Base-by-base conservation (phyloP, 1,140 invertebrate genomes). In the Sycobia sp. region DNA sequence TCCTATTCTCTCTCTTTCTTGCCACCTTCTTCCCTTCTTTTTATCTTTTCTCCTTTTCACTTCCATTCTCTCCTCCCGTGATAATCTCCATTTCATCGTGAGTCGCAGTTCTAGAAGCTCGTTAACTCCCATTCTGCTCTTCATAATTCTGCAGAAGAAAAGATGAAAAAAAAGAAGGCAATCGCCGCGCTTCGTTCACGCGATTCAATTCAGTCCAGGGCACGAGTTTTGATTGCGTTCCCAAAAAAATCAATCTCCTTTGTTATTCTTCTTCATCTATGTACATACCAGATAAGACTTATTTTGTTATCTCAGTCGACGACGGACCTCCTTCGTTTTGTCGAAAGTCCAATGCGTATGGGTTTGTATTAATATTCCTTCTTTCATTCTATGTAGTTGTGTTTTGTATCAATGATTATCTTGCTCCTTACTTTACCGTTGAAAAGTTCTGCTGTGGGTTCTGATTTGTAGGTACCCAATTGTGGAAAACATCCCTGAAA, bases 401-500 rank as follows among this genome's bases (percentile, higher is more conserved):
- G 27, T 16, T 9, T 53, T 39, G 38, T 54, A 43, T 38, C 43
- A 36, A 4, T 23, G 14, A 25, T 8, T 46, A 27, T 23, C n/a
- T 39, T 59, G n/a, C n/a, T 22, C 16, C 18, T 65, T 65, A 86
- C 79, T 86, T 86, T 61, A 86, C 85, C 49, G 85, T 85, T 38
- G 85, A 86, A 69, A 83, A 86, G 69, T 84, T 86, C 72, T 85
- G 85, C 69, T 85, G 79, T 69, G 87, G 83, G 77, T 88, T 90
- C 81, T 90, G 88, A 84, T 93, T 92, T 62, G 89, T 88, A 46
- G 91, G 89, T 66, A 95, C 92, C 92, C 93, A 95, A 29, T 88
- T 91, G 71, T 88, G 91, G 83, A 94, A 95, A 43, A 95, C 92
- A 82, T 95, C 92, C 82, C 92, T 94, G 85, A 39, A 86, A 87